Evolutionary conservation across 53 echinoderm and acorn worm genomes (phyloP), one percentile per base, ranked within the genome.

Genomic region (Astropecten irregularis): DNA sequence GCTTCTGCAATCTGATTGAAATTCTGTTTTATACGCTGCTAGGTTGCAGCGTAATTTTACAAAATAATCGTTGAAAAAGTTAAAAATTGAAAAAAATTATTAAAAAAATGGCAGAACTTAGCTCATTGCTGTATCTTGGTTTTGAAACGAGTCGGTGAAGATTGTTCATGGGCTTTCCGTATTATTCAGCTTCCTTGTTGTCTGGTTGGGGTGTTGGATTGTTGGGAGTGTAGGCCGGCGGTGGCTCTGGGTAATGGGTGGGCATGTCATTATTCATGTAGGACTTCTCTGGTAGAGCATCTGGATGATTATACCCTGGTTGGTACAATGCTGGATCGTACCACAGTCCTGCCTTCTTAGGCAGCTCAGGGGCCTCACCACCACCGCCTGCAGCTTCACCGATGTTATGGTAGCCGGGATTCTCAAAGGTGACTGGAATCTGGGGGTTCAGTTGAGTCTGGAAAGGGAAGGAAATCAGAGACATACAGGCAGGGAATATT

Each of bases 351-450:
- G 83, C 49, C 28, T 88, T 83, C 65, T 83, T 49, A 1, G 88
- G 83, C 9, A 33, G 34, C 4, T 6, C 34, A 10, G 53, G 33
- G 13, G 19, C 52, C 11, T 63, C 64, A 5, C 51, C 73, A 35
- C 63, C 82, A 9, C 67, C 67, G 2, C 39, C 42, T 18, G 39
- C 70, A 4, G 69, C 69, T 6, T 49, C 74, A 36, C 3, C 10
- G 4, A 44, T 10, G 34, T 18, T 61, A 19, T 60, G 28, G 13
- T 79, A 85, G 38, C 33, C 40, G 5, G 86, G 86, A 37, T 85
- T 85, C 64, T 76, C 76, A 47, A 88, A 73, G 25, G 76, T 74
- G 37, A 85, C 86, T 13, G 86, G 86, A 18, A 3, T 22, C 2
- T 26, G 65, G 2, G 76, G 76, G 23, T 19, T 23, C 20, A 85